Conservation (phyloP, 2,797 vertebrate genomes). For the Rhinatrema bivittatum region DNA sequence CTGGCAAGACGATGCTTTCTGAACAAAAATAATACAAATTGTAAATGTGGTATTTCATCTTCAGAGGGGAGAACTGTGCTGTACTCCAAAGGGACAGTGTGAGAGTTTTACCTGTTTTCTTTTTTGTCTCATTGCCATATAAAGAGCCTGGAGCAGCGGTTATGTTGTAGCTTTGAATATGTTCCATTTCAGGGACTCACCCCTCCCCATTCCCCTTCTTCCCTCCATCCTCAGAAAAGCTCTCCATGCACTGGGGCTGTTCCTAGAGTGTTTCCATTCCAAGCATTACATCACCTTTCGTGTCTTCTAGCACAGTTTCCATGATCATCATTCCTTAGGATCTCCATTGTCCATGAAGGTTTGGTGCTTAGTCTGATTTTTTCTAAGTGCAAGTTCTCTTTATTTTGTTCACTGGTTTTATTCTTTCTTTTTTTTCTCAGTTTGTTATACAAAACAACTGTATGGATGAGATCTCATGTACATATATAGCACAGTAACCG, state of each 20-base stretch:
- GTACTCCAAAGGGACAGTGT: too few species aligned
- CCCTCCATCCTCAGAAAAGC: too few species aligned
- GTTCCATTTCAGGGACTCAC: too few species aligned
- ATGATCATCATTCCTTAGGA: conserved; percentile 7
- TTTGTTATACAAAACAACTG: conserved; percentile 51
- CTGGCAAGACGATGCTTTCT: too few species aligned
- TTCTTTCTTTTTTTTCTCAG: not conserved
- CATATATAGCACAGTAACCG: conserved; percentile 56
- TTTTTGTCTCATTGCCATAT: too few species aligned
- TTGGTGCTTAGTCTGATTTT: conserved; percentile 15
- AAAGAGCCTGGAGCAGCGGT: too few species aligned
- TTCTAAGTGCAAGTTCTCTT: not conserved
- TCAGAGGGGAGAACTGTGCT: too few species aligned
- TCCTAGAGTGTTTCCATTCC: conserved; percentile 40
- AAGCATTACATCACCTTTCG: conserved; percentile 27
- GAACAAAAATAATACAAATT: too few species aligned
- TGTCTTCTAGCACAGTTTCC: conserved; percentile 9
- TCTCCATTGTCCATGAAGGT: conserved; percentile 15
- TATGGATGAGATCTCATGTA: conserved; percentile 44
- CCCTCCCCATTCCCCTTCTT: too few species aligned
- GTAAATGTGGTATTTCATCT: too few species aligned
- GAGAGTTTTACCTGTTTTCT: too few species aligned
- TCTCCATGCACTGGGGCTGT: conserved; percentile 24
- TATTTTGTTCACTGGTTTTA: not conserved
- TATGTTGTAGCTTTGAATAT: too few species aligned